A percentile compares a stretch with the other conserved stretches of the same genome.
Conservation (phyloP, 2,797 vertebrate genomes). For the Scyliorhinus canicula region DNA sequence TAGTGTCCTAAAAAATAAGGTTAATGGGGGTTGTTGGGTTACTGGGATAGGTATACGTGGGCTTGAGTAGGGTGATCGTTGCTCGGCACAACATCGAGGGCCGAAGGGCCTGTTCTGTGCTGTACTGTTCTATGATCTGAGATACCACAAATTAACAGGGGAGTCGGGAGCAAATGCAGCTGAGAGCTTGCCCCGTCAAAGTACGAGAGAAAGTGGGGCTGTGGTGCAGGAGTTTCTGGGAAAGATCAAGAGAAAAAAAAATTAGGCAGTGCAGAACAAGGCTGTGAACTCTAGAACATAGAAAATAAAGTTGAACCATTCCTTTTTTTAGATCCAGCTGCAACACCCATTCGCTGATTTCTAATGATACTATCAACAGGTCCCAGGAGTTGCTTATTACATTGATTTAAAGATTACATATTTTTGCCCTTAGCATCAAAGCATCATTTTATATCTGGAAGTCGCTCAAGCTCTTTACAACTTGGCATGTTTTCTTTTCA, state of each 20-base stretch:
- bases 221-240: not conserved
- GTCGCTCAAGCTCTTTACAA: not conserved
- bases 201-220: not conserved
- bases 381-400: not conserved
- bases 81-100: too few relatives aligned
- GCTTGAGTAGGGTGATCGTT: too few relatives aligned
- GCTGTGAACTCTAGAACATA: not conserved
- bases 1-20: too few relatives aligned
- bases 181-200: not conserved
- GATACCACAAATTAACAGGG: not conserved
- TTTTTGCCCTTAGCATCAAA: conserved; percentile 3
- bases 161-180: not conserved
- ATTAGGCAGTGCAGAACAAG: not conserved
- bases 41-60: too few relatives aligned
- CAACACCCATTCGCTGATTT: not conserved
- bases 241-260: not conserved
- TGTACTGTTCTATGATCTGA: too few relatives aligned
- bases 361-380: not conserved
- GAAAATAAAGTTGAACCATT: not conserved
- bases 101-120: too few relatives aligned
- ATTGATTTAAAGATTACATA: not conserved
- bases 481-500: not conserved
- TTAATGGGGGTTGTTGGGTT: too few relatives aligned
- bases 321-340: not conserved
- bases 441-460: conserved; percentile 5